These are phyloP conservation scores for Spatula versicolor DNA, from an alignment of 2,797 vertebrate genomes.

Conservation along the genomic window DNA sequence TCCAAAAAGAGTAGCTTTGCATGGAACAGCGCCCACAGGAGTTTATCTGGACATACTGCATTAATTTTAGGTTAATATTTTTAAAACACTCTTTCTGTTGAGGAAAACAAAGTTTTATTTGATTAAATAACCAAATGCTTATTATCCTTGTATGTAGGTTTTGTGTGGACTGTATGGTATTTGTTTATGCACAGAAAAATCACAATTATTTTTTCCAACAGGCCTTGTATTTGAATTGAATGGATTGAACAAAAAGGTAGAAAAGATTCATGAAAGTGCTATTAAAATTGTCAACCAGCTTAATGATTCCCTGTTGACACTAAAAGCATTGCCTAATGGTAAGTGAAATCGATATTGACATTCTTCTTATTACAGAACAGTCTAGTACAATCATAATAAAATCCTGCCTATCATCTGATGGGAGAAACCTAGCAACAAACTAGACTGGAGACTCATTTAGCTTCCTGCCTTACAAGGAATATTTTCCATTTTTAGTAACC, in stretches of 20 bases:
- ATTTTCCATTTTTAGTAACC: neutral
- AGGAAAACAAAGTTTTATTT: neutral
- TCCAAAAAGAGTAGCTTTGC: neutral
- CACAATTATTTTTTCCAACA: constrained; percentile 60
- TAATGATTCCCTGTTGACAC: constrained; percentile 75
- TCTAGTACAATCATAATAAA: neutral
- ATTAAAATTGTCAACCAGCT: constrained; percentile 76
- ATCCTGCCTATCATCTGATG: neutral
- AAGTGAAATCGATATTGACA: constrained; percentile 55
- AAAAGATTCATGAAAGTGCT: constrained; percentile 71
- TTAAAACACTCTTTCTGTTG: neutral
- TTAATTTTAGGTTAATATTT: neutral
- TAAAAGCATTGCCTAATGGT: constrained; percentile 82
- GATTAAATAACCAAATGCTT: neutral
- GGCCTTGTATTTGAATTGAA: constrained; percentile 79
- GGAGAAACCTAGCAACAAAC: neutral
- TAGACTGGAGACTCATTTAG: neutral
- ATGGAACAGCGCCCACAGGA: neutral
- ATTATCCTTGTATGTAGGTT: neutral
- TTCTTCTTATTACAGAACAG: neutral
- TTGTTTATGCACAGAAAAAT: neutral
- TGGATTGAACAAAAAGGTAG: constrained; percentile 72
- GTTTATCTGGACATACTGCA: neutral
- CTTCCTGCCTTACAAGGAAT: neutral
- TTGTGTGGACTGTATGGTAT: neutral